Conservation (phyloP, 2,113 vertebrate species). For the Coregonus clupeaformis region DNA sequence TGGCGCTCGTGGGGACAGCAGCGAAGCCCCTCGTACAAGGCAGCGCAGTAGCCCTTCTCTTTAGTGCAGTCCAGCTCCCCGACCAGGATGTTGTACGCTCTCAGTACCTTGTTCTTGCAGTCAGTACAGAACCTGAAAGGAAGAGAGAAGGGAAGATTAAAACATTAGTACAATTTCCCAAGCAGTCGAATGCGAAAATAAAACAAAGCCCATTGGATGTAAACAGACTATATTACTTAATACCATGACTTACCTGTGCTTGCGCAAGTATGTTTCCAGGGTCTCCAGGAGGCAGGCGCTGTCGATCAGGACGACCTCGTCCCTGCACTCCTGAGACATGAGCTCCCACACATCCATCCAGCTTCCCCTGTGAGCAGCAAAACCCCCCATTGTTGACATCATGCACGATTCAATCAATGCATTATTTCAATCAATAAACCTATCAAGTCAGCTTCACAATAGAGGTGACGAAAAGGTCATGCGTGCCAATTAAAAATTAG, state of each 20-base stretch:
- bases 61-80: slow-evolving; percentile 95
- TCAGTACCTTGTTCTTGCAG: slow-evolving; percentile 95
- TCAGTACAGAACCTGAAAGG: slow-evolving; percentile 89
- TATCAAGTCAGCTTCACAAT: too few species aligned
- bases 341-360: slow-evolving; percentile 99
- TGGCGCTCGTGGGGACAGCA: slow-evolving; percentile 94
- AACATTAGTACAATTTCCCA: background rate
- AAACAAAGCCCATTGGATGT: too few species aligned
- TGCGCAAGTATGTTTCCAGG: slow-evolving; percentile 91
- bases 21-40: slow-evolving; percentile 91
- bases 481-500: too few species aligned
- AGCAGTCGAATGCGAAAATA: too few species aligned
- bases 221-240: too few species aligned
- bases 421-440: background rate
- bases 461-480: too few species aligned
- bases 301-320: slow-evolving; percentile 96
- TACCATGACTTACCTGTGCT: slow-evolving; percentile 82
- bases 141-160: background rate
- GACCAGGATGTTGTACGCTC: slow-evolving; percentile 94
- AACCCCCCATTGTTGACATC: too few species aligned
- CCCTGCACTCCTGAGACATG: slow-evolving; percentile 97
- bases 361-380: slow-evolving; percentile 79
- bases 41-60: slow-evolving; percentile 94
- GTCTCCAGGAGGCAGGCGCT: slow-evolving; percentile 92
- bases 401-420: slow-evolving; percentile 3